Conservation (phyloP, 2,888 invertebrate genomes). For the Thereva nobilitata region DNA sequence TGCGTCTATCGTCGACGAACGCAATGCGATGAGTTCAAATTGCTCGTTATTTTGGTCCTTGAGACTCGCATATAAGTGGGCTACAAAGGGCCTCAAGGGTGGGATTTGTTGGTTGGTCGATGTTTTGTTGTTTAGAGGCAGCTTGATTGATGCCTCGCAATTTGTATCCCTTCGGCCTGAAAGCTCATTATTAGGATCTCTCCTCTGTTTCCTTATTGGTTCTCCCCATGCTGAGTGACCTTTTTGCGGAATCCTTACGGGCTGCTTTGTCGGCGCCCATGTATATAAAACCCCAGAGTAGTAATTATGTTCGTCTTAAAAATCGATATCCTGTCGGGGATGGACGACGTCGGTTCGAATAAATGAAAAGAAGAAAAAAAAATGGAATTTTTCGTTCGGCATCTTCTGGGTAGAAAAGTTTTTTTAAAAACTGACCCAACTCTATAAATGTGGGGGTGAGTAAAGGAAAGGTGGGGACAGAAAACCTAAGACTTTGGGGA, state of each 20-base stretch:
- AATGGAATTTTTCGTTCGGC: background rate
- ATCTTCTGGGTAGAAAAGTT: background rate
- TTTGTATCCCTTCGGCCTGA: slow-evolving; percentile 39
- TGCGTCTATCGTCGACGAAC: background rate
- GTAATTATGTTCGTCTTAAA: slow-evolving; percentile 34
- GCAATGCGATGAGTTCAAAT: slow-evolving; percentile 14
- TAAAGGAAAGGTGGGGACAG: too few species aligned
- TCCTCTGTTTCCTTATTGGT: slow-evolving; percentile 17
- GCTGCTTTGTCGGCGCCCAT: slow-evolving; percentile 27
- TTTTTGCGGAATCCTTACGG: slow-evolving; percentile 15
- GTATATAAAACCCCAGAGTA: slow-evolving; percentile 5
- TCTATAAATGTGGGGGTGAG: too few species aligned
- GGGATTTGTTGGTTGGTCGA: background rate
- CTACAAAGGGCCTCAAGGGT: slow-evolving; percentile 3
- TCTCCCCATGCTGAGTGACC: background rate
- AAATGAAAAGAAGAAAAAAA: slow-evolving; percentile 36
- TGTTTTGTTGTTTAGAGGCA: background rate
- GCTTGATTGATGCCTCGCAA: slow-evolving; percentile 41
- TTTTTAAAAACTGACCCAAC: too few species aligned
- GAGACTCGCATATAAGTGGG: slow-evolving; percentile 1
- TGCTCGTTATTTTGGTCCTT: slow-evolving; percentile 20
- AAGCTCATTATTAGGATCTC: slow-evolving; percentile 36
- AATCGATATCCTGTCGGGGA: slow-evolving; percentile 33
- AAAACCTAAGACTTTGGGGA: too few species aligned
- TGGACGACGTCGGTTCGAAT: slow-evolving; percentile 8